A percentile compares a stretch with the other conserved stretches of the same genome.
Conservation (phyloP, 2,888 invertebrate species). For the Clistopyga incitator region DNA sequence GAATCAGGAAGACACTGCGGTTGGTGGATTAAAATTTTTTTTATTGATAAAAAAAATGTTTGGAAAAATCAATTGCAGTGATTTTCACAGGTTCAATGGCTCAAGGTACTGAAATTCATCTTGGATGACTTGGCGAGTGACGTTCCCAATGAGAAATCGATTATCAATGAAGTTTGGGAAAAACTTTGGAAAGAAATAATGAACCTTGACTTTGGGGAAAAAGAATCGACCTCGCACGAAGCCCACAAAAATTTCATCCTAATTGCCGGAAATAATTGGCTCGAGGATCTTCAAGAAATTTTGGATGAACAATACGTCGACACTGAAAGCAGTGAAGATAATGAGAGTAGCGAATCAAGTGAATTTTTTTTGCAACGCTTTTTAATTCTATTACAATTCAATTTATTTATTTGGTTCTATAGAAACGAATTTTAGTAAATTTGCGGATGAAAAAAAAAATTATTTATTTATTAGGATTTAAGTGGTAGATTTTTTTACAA, state of each 20-base stretch:
- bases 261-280: conserved; percentile 50
- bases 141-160: conserved; percentile 21
- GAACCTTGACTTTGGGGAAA: conserved; percentile 41
- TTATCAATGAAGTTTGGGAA: conserved; percentile 30
- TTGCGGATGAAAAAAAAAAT: too few species aligned
- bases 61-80: too few species aligned
- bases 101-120: conserved; percentile 63
- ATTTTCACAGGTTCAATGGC: conserved; percentile 66
- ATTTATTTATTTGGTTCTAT: not conserved
- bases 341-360: conserved; percentile 64
- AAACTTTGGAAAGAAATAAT: too few species aligned
- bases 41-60: too few species aligned
- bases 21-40: too few species aligned
- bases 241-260: conserved; percentile 26
- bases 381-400: not conserved
- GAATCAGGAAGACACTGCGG: conserved; percentile 48
- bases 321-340: conserved; percentile 47
- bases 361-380: not conserved
- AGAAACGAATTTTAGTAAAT: not conserved
- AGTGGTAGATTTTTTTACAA: too few species aligned
- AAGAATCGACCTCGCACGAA: conserved; percentile 2
- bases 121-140: conserved; percentile 48
- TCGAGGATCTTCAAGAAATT: conserved; percentile 58
- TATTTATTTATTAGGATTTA: too few species aligned
- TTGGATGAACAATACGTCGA: conserved; percentile 58